Base-by-base conservation (phyloP, 2,888 invertebrate genomes). In the Cotesia congregata region DNA sequence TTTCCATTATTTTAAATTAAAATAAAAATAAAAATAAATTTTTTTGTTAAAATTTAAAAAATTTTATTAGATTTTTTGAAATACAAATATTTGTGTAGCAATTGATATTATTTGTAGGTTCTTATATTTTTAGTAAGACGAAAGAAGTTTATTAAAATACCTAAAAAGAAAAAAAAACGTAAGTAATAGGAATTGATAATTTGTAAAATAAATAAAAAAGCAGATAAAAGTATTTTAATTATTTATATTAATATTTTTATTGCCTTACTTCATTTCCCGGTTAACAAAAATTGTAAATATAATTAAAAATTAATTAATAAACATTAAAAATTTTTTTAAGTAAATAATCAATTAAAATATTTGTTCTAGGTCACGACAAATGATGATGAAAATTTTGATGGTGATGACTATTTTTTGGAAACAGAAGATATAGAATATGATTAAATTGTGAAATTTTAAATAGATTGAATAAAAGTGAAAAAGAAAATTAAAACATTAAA, bases 361-460 rank as follows among this genome's bases (percentile, higher is more conserved):
- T 81, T 87, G 85, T 88, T 88, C 71, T 83, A 88, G 88, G 85
- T 86, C 73, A 80, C 83, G 77, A 76, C 82, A 81, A 80, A 82
- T 74, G 83, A 85, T 79, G 82, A 79, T 68, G 74, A 81, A 79
- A 80, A 80, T 69, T 70, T 74, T 78, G 83, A 84, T 74, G 62
- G 80, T 5, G 80, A 80, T 72, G 82, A 84, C 75, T 86, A 84
- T 69, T 81, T 81, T 78, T 69, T 80, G 60, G 83, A 85, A 39
- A 83, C 85, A 72, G 83, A 85, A 71, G 83, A 85, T 61, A 79
- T 80, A 38, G 83, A 84, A 69, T 83, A 85, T 65, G 80, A 80
- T 76, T 78, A 80, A 65, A 61, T 20, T 41, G 9, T 77, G 75
- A 67, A 67, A n/a, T 65, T 77, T 73, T 50, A 71, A 61, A 74